phyloP scores from a whole-genome alignment of 2,797 vertebrate genomes.

The Coluber constrictor region DNA sequence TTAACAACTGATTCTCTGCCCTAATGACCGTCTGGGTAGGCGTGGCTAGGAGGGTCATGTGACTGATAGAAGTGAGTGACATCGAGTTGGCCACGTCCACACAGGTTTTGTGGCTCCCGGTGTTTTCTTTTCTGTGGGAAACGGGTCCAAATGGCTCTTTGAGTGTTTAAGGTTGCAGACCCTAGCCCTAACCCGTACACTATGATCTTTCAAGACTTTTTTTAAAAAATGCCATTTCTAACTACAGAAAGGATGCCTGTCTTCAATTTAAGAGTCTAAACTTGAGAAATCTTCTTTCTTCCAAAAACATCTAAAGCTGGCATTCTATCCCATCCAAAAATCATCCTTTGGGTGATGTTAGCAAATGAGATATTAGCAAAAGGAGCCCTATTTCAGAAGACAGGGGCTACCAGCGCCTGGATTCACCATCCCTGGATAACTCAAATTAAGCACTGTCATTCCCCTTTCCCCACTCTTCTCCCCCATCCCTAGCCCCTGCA shows the following conservation, averaged over 20 bases:
- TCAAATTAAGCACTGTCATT: background rate
- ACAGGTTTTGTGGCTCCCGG: too few species aligned
- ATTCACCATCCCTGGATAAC: background rate
- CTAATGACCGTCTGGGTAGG: too few species aligned
- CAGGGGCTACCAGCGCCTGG: background rate
- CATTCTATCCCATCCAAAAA: background rate
- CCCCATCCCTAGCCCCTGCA: background rate
- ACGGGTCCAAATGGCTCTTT: too few species aligned
- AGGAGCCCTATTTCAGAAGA: background rate
- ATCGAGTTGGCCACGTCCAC: too few species aligned
- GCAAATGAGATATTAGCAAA: background rate
- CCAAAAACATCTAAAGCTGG: background rate
- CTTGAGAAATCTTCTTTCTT: background rate
- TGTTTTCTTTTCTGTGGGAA: too few species aligned
- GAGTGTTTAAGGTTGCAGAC: too few species aligned
- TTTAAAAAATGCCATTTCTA: background rate
- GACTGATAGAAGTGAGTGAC: too few species aligned
- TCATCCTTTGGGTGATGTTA: background rate
- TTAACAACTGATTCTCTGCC: too few species aligned
- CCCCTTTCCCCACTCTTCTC: background rate
- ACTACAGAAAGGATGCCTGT: background rate
- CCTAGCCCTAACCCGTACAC: background rate
- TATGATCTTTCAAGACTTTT: background rate
- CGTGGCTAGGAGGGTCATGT: too few species aligned
- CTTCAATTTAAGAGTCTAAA: background rate